Evolutionary conservation across 2,113 vertebrate species (phyloP), one percentile per base, ranked within the genome.

Genomic region (Oryzias celebensis): DNA sequence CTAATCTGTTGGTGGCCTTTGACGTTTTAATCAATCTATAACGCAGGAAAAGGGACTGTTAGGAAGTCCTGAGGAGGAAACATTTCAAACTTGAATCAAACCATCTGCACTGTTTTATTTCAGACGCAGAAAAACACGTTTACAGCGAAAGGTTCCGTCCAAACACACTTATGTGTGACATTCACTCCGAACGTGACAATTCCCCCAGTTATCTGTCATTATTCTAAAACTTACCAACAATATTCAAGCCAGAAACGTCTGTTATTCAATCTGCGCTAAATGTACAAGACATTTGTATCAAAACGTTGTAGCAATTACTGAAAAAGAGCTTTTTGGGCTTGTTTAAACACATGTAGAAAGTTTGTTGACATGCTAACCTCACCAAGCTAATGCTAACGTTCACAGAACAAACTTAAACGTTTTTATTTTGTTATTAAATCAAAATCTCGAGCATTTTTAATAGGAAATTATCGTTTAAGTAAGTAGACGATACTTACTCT

Each of bases 381-480:
- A 10, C 17, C 45, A 41, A 66, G 87, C 83, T 83, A 86, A 84
- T 54, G 79, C 79, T 83, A 88, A 66, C 3, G 7, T 48, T 7
- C 8, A 18, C 65, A 72, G 68, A 13, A 7, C 61, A 56, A 62
- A 49, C 44, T 54, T 1, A n/a, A 48, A 47, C 5, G 18, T 42
- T 60, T 31, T n/a, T 31, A 57, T 65, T 5, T 31, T 16, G 49
- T 36, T 4, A 0, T 0, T 64, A 23, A 4, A 65, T 22, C 31
- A 5, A 42, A 2, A 23, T 17, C 8, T 43, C 2, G 2, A 26
- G 14, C 58, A 50, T 14, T 22, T 24, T 24, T 16, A 3, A 17
- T 8, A 36, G 41, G 1, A 23, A 0, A 18, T 48, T 0, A 4
- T 3, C 5, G 14, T 7, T n/a, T 26, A 5, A 52, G 31, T 5